These are phyloP conservation scores for Apomyelois bistriatella DNA, from an alignment of 2,888 invertebrate genomes.

Conservation along the genomic window DNA sequence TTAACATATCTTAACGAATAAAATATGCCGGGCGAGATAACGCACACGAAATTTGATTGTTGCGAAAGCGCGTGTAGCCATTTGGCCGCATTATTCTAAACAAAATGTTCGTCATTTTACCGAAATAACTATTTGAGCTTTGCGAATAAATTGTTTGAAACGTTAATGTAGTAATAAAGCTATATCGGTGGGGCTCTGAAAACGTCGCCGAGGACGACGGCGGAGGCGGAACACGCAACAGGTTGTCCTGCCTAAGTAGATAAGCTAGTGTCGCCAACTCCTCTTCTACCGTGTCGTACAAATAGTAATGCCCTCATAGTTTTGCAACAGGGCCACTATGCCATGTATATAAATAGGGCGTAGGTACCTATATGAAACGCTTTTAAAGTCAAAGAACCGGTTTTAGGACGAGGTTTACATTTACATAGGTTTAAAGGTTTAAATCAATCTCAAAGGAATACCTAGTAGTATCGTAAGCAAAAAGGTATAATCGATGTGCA, in stretches of 20 bases:
- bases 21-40: slow-evolving; percentile 26
- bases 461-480: no score
- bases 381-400: not conserved
- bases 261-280: no score
- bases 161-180: not conserved
- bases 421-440: no score
- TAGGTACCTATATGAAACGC: no score
- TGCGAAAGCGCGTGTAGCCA: slow-evolving; percentile 32
- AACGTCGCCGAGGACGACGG: not conserved
- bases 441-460: no score
- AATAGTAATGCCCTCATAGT: no score
- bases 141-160: slow-evolving; percentile 3
- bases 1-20: slow-evolving; percentile 34
- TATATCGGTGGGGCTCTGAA: not conserved
- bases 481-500: no score
- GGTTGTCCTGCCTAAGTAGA: not conserved
- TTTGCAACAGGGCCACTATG: no score
- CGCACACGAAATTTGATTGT: slow-evolving; percentile 38
- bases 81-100: slow-evolving; percentile 6
- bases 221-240: not conserved
- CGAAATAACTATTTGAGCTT: slow-evolving; percentile 19
- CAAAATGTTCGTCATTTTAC: slow-evolving; percentile 5
- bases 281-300: no score
- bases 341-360: no score
- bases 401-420: not conserved